Evolutionary conservation across 2,888 invertebrate species (phyloP).

Genomic region (Carabus problematicus): DNA sequence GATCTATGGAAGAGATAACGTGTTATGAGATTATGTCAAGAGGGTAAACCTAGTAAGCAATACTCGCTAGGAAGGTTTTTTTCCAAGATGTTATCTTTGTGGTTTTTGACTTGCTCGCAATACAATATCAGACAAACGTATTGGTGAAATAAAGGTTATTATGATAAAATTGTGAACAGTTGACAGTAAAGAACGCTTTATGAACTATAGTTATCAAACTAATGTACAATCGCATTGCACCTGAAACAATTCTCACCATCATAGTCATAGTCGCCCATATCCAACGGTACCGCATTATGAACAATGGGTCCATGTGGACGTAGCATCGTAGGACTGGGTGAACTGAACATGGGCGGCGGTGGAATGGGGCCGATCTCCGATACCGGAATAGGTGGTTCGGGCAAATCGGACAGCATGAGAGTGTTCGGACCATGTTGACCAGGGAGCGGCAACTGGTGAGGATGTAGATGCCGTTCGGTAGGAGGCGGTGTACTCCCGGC

Average conservation of each 20-base stretch:
- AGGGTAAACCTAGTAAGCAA: no score
- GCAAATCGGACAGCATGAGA: constrained; percentile 83
- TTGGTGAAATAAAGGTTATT: no score
- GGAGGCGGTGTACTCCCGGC: constrained; percentile 57
- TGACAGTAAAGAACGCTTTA: no score
- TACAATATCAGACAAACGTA: no score
- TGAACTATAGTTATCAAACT: no score
- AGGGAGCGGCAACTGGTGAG: constrained; percentile 44
- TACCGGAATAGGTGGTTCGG: constrained; percentile 90
- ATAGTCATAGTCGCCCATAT: constrained; percentile 62
- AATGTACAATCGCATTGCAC: no score
- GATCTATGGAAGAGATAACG: constrained; percentile 51
- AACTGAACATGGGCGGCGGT: constrained; percentile 95
- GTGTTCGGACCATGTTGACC: constrained; percentile 49
- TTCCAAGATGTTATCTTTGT: no score
- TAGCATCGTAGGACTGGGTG: constrained; percentile 76
- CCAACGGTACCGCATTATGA: constrained; percentile 7
- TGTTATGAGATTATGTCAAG: not conserved
- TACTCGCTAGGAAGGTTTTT: no score
- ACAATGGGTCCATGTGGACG: constrained; percentile 55
- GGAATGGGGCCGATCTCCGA: constrained; percentile 94
- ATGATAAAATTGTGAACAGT: no score
- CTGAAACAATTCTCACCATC: constrained; percentile 61
- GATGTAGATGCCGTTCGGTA: constrained; percentile 54
- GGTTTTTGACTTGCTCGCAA: no score